Evolutionary conservation across 2,113 vertebrate species (phyloP).

Genomic region (Sprattus sprattus): DNA sequence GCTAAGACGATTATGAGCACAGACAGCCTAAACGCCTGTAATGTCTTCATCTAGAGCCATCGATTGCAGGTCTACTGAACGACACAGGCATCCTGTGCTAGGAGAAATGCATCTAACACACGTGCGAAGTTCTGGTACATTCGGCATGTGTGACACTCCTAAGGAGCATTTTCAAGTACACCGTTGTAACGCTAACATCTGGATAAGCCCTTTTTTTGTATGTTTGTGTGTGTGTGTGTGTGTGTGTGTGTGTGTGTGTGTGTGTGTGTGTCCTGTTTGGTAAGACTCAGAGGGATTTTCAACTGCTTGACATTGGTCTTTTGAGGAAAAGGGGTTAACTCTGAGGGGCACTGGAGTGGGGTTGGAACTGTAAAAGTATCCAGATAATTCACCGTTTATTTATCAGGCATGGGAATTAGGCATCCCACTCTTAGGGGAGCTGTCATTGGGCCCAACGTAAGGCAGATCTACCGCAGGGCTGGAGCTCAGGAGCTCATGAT

Average conservation of each 20-base stretch:
- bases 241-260: conserved; percentile 15
- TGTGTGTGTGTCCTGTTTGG: conserved; percentile 19
- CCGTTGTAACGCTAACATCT: conserved; percentile 21
- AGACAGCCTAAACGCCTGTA: conserved; percentile 68
- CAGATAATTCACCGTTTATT: conserved; percentile 43
- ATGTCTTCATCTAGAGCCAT: conserved; percentile 63
- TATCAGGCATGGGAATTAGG: conserved; percentile 41
- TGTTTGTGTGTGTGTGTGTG: background rate
- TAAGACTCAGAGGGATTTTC: background rate
- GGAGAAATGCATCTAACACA: conserved; percentile 53
- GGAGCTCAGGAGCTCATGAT: conserved; percentile 29
- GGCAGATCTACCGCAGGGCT: conserved; percentile 40
- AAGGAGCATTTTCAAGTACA: conserved; percentile 1
- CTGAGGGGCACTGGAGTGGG: conserved; percentile 13
- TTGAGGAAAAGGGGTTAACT: background rate
- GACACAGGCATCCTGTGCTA: conserved; percentile 50
- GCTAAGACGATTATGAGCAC: conserved; percentile 69
- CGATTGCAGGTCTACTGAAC: conserved; percentile 62
- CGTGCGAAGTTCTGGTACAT: background rate
- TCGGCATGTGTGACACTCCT: background rate
- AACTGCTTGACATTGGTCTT: background rate
- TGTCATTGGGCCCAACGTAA: conserved; percentile 35
- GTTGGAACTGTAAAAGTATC: conserved; percentile 18
- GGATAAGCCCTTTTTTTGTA: background rate
- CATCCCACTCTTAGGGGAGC: conserved; percentile 36